Conservation (phyloP, 2,113 vertebrate species). For the pig (Sus scrofa) region DNA sequence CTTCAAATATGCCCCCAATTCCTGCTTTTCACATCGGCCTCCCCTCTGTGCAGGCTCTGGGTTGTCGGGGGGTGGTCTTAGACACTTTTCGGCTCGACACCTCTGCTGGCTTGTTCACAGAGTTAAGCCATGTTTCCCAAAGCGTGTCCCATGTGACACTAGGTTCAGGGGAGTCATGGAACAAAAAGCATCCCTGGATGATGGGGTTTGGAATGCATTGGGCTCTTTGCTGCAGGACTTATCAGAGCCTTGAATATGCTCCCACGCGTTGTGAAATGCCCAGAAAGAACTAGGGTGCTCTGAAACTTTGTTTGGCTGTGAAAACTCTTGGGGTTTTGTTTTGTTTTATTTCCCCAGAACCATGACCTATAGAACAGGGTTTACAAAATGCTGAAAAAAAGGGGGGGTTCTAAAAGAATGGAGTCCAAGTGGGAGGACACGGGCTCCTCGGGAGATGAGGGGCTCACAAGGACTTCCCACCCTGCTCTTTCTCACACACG, state of each 20-base stretch:
- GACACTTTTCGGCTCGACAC: not conserved
- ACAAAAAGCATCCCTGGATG: not conserved
- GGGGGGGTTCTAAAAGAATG: rapidly evolving
- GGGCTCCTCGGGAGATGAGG: rapidly evolving
- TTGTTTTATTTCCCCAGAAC: too few species aligned
- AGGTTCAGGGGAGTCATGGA: not conserved
- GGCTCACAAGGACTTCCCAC: not conserved
- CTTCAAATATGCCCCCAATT: not conserved
- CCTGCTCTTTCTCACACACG: rapidly evolving
- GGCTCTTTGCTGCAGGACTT: not conserved
- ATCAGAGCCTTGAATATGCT: not conserved
- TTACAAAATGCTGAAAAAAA: not conserved
- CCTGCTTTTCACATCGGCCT: not conserved
- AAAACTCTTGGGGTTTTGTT: not conserved
- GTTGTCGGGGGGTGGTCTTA: too few species aligned
- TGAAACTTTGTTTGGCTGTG: not conserved
- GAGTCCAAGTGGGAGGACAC: too few species aligned
- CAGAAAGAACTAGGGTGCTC: not conserved
- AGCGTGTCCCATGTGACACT: not conserved
- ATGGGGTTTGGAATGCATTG: not conserved
- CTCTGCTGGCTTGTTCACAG: not conserved
- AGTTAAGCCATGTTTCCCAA: not conserved
- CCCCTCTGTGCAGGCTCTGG: not conserved
- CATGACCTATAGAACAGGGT: not conserved
- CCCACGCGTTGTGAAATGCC: not conserved